Evolutionary conservation across 2,113 vertebrate species (phyloP).

Genomic region (Petromus typicus): DNA sequence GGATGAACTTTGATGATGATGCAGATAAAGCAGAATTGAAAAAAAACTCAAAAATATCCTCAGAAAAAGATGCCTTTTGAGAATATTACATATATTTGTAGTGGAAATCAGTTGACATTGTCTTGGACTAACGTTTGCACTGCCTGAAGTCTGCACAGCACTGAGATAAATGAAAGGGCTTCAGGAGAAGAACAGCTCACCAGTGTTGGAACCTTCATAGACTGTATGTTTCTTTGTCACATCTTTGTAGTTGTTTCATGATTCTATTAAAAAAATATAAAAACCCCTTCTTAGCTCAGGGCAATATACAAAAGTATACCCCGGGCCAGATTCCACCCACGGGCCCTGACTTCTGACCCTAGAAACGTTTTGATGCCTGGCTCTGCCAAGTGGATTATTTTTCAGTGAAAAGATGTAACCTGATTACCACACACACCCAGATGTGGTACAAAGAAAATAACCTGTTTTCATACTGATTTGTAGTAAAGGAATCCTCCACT

Average conservation of each 20-base stretch:
- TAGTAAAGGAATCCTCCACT: conserved; percentile 36
- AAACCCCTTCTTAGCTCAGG: conserved; percentile 56
- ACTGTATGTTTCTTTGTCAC: not conserved
- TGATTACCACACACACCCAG: conserved; percentile 71
- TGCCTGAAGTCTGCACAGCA: conserved; percentile 31
- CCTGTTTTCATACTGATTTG: conserved; percentile 66
- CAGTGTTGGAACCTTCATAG: conserved; percentile 21
- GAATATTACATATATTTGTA: conserved; percentile 55
- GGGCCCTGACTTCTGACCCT: not conserved
- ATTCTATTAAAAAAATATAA: conserved; percentile 17
- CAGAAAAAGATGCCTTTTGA: conserved; percentile 75
- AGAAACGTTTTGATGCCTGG: not conserved
- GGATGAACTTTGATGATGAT: conserved; percentile 87
- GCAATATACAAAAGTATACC: not conserved
- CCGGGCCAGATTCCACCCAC: not conserved
- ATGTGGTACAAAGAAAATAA: conserved; percentile 75
- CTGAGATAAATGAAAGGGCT: not conserved
- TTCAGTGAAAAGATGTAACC: conserved; percentile 39
- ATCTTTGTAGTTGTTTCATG: not conserved
- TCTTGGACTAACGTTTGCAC: conserved; percentile 62
- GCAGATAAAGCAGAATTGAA: conserved; percentile 56
- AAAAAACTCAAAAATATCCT: conserved; percentile 70
- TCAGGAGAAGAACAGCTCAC: not conserved
- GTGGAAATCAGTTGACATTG: conserved; percentile 53
- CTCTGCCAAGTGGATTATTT: not conserved